Conservation (phyloP, 2,113 vertebrate genomes). For the Proterorhinus semilunaris region DNA sequence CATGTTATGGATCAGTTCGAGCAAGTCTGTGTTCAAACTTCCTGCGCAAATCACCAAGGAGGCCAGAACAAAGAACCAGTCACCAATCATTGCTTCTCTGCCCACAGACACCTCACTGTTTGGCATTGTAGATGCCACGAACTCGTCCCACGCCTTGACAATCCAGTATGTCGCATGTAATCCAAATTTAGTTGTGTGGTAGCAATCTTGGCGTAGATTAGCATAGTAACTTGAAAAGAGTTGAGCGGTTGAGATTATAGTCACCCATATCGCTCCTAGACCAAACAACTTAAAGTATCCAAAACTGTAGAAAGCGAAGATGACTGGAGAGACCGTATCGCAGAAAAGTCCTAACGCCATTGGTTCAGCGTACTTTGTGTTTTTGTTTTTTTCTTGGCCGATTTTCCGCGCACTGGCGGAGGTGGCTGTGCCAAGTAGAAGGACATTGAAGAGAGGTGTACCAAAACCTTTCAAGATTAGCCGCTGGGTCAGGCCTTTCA, state of each 20-base stretch:
- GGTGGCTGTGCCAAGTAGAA: slow-evolving; percentile 81
- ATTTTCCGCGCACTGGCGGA: slow-evolving; percentile 68
- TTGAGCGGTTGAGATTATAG: slow-evolving; percentile 80
- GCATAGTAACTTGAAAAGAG: slow-evolving; percentile 85
- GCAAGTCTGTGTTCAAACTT: slow-evolving; percentile 79
- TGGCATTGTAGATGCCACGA: slow-evolving; percentile 66
- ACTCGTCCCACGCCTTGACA: slow-evolving; percentile 86
- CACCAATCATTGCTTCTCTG: slow-evolving; percentile 78
- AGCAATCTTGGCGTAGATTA: slow-evolving; percentile 81
- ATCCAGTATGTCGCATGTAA: slow-evolving; percentile 84
- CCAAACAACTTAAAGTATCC: slow-evolving; percentile 78
- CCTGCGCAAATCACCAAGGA: slow-evolving; percentile 76
- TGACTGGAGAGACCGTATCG: slow-evolving; percentile 79
- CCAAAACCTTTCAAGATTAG: slow-evolving; percentile 85
- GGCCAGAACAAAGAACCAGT: slow-evolving; percentile 83
- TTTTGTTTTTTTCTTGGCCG: slow-evolving; percentile 87
- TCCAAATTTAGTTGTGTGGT: slow-evolving; percentile 83
- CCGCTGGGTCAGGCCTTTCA: slow-evolving; percentile 85
- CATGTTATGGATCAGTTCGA: slow-evolving; percentile 82
- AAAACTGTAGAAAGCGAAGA: slow-evolving; percentile 86
- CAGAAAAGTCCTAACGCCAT: slow-evolving; percentile 87
- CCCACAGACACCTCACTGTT: slow-evolving; percentile 41
- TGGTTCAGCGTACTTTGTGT: slow-evolving; percentile 89
- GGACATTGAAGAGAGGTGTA: slow-evolving; percentile 85
- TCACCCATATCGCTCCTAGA: slow-evolving; percentile 80